phyloP scores from a whole-genome alignment of 2,888 invertebrate genomes.

The Tetanocera ferruginea region DNA sequence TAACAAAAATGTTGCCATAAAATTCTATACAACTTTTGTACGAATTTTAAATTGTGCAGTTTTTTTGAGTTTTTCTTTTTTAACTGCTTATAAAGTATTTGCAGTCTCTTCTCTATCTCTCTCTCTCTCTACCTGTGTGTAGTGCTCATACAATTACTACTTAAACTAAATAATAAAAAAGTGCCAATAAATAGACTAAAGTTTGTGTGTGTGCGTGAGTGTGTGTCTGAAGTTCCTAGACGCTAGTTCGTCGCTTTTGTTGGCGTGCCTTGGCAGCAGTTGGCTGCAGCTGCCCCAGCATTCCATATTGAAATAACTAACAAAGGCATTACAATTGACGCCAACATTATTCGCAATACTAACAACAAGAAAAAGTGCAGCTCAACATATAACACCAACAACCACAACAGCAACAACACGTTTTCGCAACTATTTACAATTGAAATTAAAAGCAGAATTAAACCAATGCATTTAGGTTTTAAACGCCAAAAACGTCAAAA shows the following conservation, averaged over 20 bases:
- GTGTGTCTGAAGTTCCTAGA: constrained; percentile 10
- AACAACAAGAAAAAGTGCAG: not conserved
- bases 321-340: not conserved
- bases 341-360: not conserved
- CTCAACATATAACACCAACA: not conserved
- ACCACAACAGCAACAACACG: constrained; percentile 36
- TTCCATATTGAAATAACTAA: not conserved
- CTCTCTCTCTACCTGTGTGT: too few relatives aligned
- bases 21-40: constrained; percentile 16
- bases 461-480: constrained; percentile 72
- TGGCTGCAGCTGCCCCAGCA: not conserved
- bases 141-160: not conserved
- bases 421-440: constrained; percentile 52
- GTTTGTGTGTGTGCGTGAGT: not conserved
- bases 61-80: constrained; percentile 42
- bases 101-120: not conserved
- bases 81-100: not conserved
- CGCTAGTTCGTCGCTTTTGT: constrained; percentile 9
- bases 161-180: not conserved
- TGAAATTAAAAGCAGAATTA: constrained; percentile 62
- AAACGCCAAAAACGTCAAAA: constrained; percentile 70
- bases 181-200: constrained; percentile 41
- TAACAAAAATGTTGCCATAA: constrained; percentile 51
- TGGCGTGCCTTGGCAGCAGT: constrained; percentile 11
- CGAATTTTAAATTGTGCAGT: constrained; percentile 22